Conservation (phyloP, 2,797 vertebrate genomes). For the Cossypha caffra region DNA sequence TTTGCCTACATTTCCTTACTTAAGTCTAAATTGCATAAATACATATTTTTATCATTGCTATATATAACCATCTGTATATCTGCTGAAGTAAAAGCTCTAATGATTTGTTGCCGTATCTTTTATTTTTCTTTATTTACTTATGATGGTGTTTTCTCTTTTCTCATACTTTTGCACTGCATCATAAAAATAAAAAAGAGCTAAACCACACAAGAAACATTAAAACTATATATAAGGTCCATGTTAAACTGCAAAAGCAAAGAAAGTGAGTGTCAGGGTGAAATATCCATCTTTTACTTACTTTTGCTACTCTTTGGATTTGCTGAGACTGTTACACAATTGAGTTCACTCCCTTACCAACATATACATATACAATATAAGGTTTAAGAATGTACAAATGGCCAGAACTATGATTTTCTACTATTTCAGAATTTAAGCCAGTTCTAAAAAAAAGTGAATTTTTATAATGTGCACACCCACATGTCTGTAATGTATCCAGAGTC, state of each 20-base stretch:
- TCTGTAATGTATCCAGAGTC: neutral
- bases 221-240: neutral
- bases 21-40: neutral
- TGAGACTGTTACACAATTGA: neutral
- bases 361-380: neutral
- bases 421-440: constrained; percentile 20
- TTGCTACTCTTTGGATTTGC: neutral
- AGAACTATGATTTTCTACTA: neutral
- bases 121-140: neutral
- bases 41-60: neutral
- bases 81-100: neutral
- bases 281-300: neutral
- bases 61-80: neutral
- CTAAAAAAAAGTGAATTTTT: neutral
- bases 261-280: neutral
- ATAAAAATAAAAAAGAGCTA: neutral
- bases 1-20: neutral
- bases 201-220: neutral
- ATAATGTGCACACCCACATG: neutral
- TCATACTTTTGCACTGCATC: neutral
- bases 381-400: neutral
- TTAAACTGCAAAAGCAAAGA: neutral
- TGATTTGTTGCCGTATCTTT: neutral
- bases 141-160: neutral
- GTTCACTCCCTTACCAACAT: neutral